Conservation (phyloP, 2,888 invertebrate species). For the Pinctada fucata region DNA sequence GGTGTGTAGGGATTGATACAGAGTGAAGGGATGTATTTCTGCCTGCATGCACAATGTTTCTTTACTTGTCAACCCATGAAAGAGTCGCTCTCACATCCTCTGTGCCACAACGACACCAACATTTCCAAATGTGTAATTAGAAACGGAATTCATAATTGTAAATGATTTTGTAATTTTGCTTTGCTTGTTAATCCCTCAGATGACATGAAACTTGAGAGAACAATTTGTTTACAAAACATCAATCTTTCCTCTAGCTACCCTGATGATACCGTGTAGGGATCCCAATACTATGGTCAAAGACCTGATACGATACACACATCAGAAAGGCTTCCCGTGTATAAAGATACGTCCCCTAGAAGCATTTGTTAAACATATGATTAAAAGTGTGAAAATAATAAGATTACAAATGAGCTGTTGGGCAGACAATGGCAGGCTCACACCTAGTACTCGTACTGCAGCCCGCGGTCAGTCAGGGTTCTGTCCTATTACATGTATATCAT, state of each 20-base stretch:
- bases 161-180: slow-evolving; percentile 33
- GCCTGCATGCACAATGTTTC: slow-evolving; percentile 33
- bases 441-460: too few relatives aligned
- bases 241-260: neutral
- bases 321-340: too few relatives aligned
- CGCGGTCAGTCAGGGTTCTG: too few relatives aligned
- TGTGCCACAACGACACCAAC: slow-evolving; percentile 24
- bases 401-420: too few relatives aligned
- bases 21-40: slow-evolving; percentile 25
- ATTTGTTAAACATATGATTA: too few relatives aligned
- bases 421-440: too few relatives aligned
- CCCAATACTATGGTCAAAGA: too few relatives aligned
- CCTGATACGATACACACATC: too few relatives aligned
- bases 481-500: too few relatives aligned
- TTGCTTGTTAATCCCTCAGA: slow-evolving; percentile 7
- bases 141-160: slow-evolving; percentile 39
- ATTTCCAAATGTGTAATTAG: slow-evolving; percentile 35
- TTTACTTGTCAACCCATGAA: slow-evolving; percentile 28
- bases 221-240: slow-evolving; percentile 32
- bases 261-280: too few relatives aligned
- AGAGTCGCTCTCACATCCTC: slow-evolving; percentile 29
- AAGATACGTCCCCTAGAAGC: too few relatives aligned
- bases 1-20: slow-evolving; percentile 25
- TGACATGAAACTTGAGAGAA: slow-evolving; percentile 27
- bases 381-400: too few relatives aligned